Evolutionary conservation across 2,888 invertebrate genomes (phyloP).

Genomic region (Platycnemis pennipes): DNA sequence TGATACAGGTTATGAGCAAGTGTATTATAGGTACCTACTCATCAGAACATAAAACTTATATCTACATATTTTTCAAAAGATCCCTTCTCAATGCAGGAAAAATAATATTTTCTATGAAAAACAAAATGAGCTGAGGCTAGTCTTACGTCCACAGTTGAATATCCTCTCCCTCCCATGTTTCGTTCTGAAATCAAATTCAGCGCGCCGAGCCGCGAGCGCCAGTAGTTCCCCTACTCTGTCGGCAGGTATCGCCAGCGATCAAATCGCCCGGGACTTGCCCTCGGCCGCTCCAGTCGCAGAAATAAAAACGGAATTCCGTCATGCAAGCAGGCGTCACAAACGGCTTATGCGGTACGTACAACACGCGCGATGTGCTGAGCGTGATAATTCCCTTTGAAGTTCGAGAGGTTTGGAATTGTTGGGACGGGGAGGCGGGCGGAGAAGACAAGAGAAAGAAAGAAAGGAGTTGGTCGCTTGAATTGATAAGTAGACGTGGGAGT

Average conservation of each 20-base stretch:
- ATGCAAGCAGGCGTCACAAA: conserved; percentile 39
- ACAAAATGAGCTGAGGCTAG: no score
- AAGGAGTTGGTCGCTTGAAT: conserved; percentile 19
- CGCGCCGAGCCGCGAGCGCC: background rate
- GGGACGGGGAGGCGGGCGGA: background rate
- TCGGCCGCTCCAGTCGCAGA: background rate
- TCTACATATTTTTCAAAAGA: no score
- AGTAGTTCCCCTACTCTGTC: background rate
- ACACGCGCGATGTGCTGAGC: conserved; percentile 30
- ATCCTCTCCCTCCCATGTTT: no score
- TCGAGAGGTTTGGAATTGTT: background rate
- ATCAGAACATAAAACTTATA: no score
- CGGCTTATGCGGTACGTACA: background rate
- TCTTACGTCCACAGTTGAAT: no score
- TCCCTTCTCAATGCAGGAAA: no score
- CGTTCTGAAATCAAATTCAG: background rate
- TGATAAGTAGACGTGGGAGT: conserved; percentile 17
- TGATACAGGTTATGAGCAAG: no score
- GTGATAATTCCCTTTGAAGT: conserved; percentile 49
- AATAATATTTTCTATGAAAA: no score
- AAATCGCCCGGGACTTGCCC: conserved; percentile 9
- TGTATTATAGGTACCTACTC: no score
- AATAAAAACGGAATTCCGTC: conserved; percentile 32
- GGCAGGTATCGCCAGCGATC: conserved; percentile 29
- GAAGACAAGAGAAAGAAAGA: background rate